Evolutionary conservation across 2,888 invertebrate genomes (phyloP), one percentile per base, ranked within the genome.

Genomic region (Heliconius hortense): DNA sequence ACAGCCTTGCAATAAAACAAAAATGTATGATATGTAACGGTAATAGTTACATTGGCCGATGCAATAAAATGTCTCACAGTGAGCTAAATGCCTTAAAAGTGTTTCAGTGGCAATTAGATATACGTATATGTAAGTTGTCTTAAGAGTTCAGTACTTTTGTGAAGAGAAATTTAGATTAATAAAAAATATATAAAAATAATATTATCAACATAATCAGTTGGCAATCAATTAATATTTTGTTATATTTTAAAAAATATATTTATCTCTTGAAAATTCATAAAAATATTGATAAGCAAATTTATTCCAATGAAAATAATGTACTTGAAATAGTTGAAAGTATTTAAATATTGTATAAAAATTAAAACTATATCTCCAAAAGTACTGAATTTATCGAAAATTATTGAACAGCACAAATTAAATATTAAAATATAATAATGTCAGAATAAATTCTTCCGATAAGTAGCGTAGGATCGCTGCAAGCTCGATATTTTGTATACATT

Each of bases 381-480:
- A 76, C 72, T 72, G 59, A 77, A 63, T 63, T 75, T 43, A 60
- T 69, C 15, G n/a, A 31, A 31, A 56, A n/a, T 35, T 59, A 62
- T n/a, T 60, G 21, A 74, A 18, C 26, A 71, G 75, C 75, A 73
- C 73, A 73, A 77, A 71, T 67, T 26, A 26, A 70, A 71, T 18
- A 26, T 31, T 56, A 66, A 60, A 56, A 39, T 71, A 78, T 79
- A 76, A 62, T 77, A 73, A 72, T 66, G 60, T 76, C 69, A 66
- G 69, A 39, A 13, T 48, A 56, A 24, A 75, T 67, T 73, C 67
- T 56, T 76, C 73, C 48, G 73, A 71, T 77, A 64, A 64, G 53
- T 72, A 79, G 74, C 70, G 73, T 76, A 73, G 31, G 79, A 77
- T 79, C 83, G 84, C 84, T 84, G 84, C 84, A 85, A 84, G 84